Evolutionary conservation across 2,888 invertebrate genomes (phyloP), one percentile per base, ranked within the genome.

Genomic region (Xylocampa areola): DNA sequence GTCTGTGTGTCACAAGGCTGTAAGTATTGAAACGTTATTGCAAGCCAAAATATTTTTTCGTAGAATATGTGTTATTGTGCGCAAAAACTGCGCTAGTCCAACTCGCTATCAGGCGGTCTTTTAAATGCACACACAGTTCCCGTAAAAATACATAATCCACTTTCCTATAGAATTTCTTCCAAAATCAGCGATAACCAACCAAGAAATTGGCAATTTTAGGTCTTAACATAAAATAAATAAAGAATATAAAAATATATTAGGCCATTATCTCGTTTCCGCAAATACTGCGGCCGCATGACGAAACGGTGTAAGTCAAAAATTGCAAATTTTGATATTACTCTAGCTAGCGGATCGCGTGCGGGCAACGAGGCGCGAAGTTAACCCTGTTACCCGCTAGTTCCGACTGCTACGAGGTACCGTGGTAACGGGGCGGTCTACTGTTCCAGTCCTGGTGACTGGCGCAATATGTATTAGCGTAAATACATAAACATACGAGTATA

Each of bases 361-460:
- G 23, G 51, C 71, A 65, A 8, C 79, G 73, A 74, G 54, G 69
- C 86, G 79, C 79, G 77, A 71, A 79, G 75, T 60, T 82, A 85
- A 84, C 82, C 84, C 81, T 83, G 81, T 84, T 86, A 82, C 63
- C 53, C 74, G 72, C 49, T 54, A 68, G 60, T 62, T 67, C 54
- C 64, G 70, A 68, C 41, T 43, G 43, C 36, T 30, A 44, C 36
- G 29, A 30, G 68, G 75, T 86, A 84, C 88, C 84, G 86, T 82
- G 82, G 81, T 90, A 90, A 89, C 89, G 90, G 90, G 53, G 68
- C 78, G 87, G 81, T 85, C 86, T 69, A 88, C 86, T 88, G 81
- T 68, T 77, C 84, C 74, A 82, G 64, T 81, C 75, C 65, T 64
- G 37, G 21, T 21, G 23, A 17, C 13, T 65, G 77, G 69, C 67